Evolutionary conservation across 2,888 invertebrate genomes (phyloP).

Genomic region (Thysanoteuthis rhombus): DNA sequence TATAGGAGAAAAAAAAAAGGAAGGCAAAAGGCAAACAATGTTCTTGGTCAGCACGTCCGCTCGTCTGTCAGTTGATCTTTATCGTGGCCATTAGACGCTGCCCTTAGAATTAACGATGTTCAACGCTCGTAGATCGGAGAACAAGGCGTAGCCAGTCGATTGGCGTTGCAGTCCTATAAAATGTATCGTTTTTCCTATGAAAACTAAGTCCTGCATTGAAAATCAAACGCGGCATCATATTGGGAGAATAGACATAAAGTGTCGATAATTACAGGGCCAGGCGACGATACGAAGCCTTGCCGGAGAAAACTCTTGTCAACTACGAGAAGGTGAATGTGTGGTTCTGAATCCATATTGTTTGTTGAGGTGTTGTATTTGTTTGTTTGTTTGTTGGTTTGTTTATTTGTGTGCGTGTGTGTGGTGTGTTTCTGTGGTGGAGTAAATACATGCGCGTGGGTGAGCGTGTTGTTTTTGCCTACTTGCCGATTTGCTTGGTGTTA

Average conservation of each 20-base stretch:
- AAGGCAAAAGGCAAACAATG: not conserved
- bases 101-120: constrained; percentile 12
- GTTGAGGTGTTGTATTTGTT: not conserved
- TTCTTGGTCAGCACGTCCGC: not conserved
- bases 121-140: not conserved
- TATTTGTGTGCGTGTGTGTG: not conserved
- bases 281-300: not conserved
- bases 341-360: not conserved
- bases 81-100: not conserved
- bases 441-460: not conserved
- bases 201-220: constrained; percentile 12
- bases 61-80: not conserved
- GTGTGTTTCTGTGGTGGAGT: not conserved
- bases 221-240: constrained; percentile 12
- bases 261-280: constrained; percentile 12
- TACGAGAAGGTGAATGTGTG: not conserved
- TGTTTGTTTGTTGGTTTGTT: not conserved
- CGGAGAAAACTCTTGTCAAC: not conserved
- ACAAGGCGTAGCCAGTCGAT: constrained; percentile 12
- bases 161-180: constrained; percentile 12
- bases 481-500: not conserved
- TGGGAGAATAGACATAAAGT: not conserved
- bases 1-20: not conserved
- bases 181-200: not conserved
- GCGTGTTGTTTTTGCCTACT: not conserved